These are phyloP conservation scores for Anastatus disparis DNA, from an alignment of 1,140 invertebrate species.

Conservation along the genomic window DNA sequence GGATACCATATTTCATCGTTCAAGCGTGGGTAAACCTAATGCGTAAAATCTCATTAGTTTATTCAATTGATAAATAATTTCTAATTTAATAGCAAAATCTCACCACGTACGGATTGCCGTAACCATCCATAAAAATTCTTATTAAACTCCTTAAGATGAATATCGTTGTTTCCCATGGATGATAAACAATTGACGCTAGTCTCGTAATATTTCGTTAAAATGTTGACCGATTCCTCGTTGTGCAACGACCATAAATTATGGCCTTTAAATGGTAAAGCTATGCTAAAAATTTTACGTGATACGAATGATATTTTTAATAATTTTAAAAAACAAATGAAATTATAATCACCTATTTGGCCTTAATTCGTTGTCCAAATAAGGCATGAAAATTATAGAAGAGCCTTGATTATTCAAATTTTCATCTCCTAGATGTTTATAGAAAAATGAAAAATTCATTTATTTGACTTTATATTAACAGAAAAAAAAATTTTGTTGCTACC, in stretches of 20 bases:
- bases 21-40: constrained; percentile 67
- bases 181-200: constrained; percentile 67
- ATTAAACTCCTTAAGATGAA: constrained; percentile 67
- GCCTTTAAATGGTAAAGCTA: constrained; percentile 64
- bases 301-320: neutral
- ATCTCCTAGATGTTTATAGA: no score
- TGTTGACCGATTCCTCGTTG: constrained; percentile 66
- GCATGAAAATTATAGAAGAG: no score
- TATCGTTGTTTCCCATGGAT: constrained; percentile 49
- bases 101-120: constrained; percentile 53
- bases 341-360: constrained; percentile 58
- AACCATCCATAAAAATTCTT: constrained; percentile 70
- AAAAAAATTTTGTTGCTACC: no score
- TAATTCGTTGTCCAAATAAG: constrained; percentile 64
- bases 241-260: constrained; percentile 67
- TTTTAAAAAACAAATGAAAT: neutral
- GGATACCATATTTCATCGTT: constrained; percentile 71
- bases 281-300: constrained; percentile 48
- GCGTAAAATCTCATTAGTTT: constrained; percentile 12
- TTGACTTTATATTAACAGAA: no score
- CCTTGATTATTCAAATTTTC: no score
- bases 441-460: no score
- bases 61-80: neutral
- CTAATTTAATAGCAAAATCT: constrained; percentile 41
- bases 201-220: constrained; percentile 70